Base-by-base conservation (phyloP, 1,140 invertebrate genomes). In the Drosophila sucinea region DNA sequence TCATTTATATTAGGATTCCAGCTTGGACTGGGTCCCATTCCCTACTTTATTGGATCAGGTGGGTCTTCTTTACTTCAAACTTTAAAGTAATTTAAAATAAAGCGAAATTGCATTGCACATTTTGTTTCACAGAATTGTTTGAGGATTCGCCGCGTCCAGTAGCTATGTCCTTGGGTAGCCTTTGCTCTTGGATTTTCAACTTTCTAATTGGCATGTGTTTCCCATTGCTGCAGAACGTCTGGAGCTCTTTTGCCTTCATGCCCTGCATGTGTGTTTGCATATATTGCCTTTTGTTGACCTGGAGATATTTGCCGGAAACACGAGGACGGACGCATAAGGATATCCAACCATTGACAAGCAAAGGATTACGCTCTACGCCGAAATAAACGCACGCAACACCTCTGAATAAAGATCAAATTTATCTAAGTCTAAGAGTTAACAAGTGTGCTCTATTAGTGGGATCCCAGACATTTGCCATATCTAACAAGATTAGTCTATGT, bases 151-250 rank as follows among this genome's bases (percentile, higher is more conserved):
- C 97, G 0, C 94, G 97, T 55, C 95, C 97, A 0, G 94, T 95
- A 47, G 97, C 96, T 32, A 98, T 98, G 95, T 95, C 97, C 47
- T 93, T 98, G 65, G 97, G 97, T 7, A 97, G 97, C 60, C 93
- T 98, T 65, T 95, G 95, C 54, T 98, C 98, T 91, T 98, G 97
- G 97, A 94, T 94, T 8, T 96, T 95, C 23, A 98, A 98, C 91
- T 98, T 98, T 83, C 73, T 97, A 0, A 95, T 98, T 51, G 97
- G 96, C 23, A 95, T 97, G 93, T 93, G 93, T 29, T 97, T 98
- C 92, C 96, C 95, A 4, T 86, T 93, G 4, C 90, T 97, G 62
- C 93, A 95, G 67, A 84, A 69, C 8, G 47, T 87, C 32, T 93
- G 96, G 35, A 95, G 95, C 6, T 89, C 95, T 3, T 95, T 94